Percentiles rank a stretch among this genome's conserved stretches.
phyloP scores from a whole-genome alignment of 2,797 vertebrate species.

The Periparus ater region DNA sequence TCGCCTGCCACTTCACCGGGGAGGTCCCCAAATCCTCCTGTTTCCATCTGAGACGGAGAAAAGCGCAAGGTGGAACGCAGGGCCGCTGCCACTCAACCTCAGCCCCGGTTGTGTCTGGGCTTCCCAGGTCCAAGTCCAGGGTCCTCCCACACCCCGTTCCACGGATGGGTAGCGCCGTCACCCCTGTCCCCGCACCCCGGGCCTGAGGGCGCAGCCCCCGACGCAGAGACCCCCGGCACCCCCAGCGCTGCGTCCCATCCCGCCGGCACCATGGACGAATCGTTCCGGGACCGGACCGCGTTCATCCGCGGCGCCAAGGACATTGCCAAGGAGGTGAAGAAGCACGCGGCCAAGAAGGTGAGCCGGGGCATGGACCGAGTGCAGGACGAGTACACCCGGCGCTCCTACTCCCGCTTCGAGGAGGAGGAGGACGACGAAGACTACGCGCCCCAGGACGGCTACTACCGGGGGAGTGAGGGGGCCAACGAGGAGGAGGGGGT shows the following conservation, averaged over 20 bases:
- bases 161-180: neutral
- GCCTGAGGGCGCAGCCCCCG: neutral
- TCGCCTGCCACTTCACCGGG: rapidly evolving
- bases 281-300: conserved; percentile 89
- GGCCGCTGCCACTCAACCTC: rapidly evolving
- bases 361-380: conserved; percentile 87
- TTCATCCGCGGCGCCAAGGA: conserved; percentile 96
- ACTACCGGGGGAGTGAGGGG: conserved; percentile 84
- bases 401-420: conserved; percentile 92
- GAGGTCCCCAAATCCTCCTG: neutral
- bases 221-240: rapidly evolving
- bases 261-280: conserved; percentile 84
- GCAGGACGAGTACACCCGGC: conserved; percentile 92
- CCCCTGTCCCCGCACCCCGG: rapidly evolving
- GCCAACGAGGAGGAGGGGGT: conserved; percentile 86
- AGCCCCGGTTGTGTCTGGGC: neutral
- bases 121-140: neutral
- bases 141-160: neutral
- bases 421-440: conserved; percentile 90
- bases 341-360: conserved; percentile 91
- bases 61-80: rapidly evolving
- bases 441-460: conserved; percentile 80
- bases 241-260: rapidly evolving
- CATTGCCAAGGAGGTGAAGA: conserved; percentile 96
- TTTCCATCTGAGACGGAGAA: rapidly evolving